Evolutionary conservation across 1,140 invertebrate genomes (phyloP).

Genomic region (Drosophila saltans): DNA sequence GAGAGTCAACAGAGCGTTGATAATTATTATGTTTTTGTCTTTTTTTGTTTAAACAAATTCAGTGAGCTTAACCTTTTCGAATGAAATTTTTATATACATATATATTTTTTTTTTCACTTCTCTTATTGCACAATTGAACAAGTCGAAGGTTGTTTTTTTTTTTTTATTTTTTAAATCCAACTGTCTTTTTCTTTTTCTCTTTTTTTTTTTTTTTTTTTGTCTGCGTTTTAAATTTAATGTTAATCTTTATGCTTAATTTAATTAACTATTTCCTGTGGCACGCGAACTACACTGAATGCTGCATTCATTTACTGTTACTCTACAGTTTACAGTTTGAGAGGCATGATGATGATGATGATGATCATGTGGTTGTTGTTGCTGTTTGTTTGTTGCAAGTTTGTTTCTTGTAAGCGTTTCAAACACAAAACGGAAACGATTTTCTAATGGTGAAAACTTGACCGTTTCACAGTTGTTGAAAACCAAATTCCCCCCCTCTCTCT

Average conservation of each 20-base stretch:
- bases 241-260: conserved; percentile 75
- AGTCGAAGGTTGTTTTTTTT: conserved; percentile 36
- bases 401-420: conserved; percentile 4
- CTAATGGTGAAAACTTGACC: conserved; percentile 64
- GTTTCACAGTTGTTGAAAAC: conserved; percentile 31
- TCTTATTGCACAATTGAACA: conserved; percentile 56
- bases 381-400: neutral
- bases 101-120: neutral
- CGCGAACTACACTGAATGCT: conserved; percentile 14
- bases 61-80: conserved; percentile 29
- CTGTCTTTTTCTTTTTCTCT: conserved; percentile 11
- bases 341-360: conserved; percentile 6
- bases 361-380: neutral
- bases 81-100: conserved; percentile 3
- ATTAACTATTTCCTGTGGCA: conserved; percentile 72
- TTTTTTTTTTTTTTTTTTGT: neutral
- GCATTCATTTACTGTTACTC: neutral
- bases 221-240: conserved; percentile 42
- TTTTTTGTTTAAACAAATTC: conserved; percentile 10
- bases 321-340: conserved; percentile 29
- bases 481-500: neutral
- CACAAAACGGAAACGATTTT: conserved; percentile 77
- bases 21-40: conserved; percentile 39
- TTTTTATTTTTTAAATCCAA: neutral
- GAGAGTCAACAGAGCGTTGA: conserved; percentile 55